Base-by-base conservation (phyloP, 2,888 invertebrate genomes). In the Therioaphis trifolii region DNA sequence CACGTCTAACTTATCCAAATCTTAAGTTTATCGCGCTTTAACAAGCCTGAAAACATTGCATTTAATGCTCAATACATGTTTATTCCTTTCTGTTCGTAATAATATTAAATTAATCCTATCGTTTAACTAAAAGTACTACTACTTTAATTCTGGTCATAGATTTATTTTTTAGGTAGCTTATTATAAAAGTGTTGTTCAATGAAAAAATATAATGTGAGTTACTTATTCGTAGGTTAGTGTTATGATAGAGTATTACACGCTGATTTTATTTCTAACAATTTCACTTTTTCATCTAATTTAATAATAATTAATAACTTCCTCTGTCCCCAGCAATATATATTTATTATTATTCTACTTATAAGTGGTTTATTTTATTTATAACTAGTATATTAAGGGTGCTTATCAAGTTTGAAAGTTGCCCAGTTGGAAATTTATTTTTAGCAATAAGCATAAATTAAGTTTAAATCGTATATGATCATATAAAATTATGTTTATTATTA, bases 401-500 rank as follows among this genome's bases (percentile, higher is more conserved):
- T 82, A 74, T 82, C 82, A 82, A 82, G 63, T 72, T 69, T 82
- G 74, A 74, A 74, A 24, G 72, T 82, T 74, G 74, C 82, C 82
- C 82, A 74, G 82, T 82, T 72, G 63, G 40, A 82, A 82, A 74
- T 82, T 82, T 82, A 82, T 82, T 82, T 71, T 82, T 82, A 82
- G 82, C 82, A 82, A 82, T 82, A 82, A 82, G 82, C 82, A 82
- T 82, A 82, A 82, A 74, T 82, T 82, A 82, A 82, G 80, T 82
- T 82, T 72, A 72, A 72, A 71, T 71, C 61, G 61, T 61, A 72
- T 72, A 71, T 49, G 24, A 66, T 77, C 40, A 18, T 77, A 66
- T 49, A 52, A 58, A 74, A 82, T 66, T 82, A 63, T 82, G 63
- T 82, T 82, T 82, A 82, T 82, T 82, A 82, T 82, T 82, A 82